phyloP scores from a whole-genome alignment of 2,888 invertebrate species.

The Apodemia mormo region DNA sequence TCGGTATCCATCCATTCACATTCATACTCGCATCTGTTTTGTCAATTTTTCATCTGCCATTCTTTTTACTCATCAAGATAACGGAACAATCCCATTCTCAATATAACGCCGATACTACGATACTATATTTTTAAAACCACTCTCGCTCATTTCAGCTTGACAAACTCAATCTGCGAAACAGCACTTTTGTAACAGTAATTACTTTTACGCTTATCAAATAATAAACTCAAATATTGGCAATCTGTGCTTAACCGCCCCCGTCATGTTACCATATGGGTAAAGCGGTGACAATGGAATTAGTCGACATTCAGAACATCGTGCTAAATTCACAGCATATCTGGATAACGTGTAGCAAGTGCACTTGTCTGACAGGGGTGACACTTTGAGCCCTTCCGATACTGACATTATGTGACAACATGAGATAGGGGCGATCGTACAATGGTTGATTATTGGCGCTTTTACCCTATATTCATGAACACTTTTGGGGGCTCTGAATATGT shows the following conservation, averaged over 20 bases:
- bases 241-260: conserved; percentile 56
- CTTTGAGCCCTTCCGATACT: conserved; percentile 75
- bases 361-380: conserved; percentile 72
- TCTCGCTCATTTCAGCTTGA: background rate
- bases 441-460: conserved; percentile 63
- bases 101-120: too few relatives aligned
- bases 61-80: too few relatives aligned
- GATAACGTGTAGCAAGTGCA: conserved; percentile 75
- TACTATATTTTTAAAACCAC: too few relatives aligned
- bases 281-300: conserved; percentile 78
- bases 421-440: conserved; percentile 62
- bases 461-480: conserved; percentile 51
- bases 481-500: conserved; percentile 41
- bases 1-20: too few relatives aligned
- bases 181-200: background rate
- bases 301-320: conserved; percentile 74
- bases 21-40: too few relatives aligned
- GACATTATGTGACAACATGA: conserved; percentile 77
- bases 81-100: too few relatives aligned
- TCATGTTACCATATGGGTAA: conserved; percentile 71
- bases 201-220: conserved; percentile 32
- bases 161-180: background rate
- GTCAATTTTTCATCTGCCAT: too few relatives aligned
- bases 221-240: conserved; percentile 44
- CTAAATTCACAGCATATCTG: conserved; percentile 59